These are phyloP conservation scores for Drosophila sturtevanti DNA, from an alignment of 1,140 invertebrate species.

Conservation along the genomic window DNA sequence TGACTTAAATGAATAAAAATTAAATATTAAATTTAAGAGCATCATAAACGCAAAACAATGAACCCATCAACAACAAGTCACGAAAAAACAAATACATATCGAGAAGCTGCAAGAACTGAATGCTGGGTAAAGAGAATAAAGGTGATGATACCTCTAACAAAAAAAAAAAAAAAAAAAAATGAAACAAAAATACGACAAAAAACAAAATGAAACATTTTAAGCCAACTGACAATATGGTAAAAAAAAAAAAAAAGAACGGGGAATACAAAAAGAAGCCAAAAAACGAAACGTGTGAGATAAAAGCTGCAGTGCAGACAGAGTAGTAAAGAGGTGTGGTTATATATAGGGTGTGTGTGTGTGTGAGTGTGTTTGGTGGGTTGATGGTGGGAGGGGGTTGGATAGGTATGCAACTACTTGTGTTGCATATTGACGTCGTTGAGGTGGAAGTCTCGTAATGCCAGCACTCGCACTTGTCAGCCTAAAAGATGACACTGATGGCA, in stretches of 20 bases:
- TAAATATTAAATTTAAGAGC: conserved; percentile 77
- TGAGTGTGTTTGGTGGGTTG: background rate
- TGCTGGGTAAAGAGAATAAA: conserved; percentile 15
- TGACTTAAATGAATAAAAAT: conserved; percentile 63
- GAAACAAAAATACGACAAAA: too few species aligned
- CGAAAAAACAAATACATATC: background rate
- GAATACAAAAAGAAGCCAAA: conserved; percentile 19
- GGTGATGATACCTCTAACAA: conserved; percentile 42
- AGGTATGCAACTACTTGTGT: background rate
- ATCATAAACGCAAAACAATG: conserved; percentile 66
- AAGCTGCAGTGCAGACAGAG: conserved; percentile 3
- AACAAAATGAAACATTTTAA: conserved; percentile 28
- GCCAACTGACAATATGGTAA: conserved; percentile 63
- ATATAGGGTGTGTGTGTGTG: background rate
- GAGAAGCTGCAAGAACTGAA: background rate
- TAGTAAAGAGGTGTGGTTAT: too few species aligned
- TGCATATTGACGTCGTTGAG: conserved; percentile 44
- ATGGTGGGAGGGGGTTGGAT: background rate
- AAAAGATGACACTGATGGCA: conserved; percentile 76
- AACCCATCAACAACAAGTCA: conserved; percentile 35
- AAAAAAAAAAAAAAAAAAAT: conserved; percentile 10
- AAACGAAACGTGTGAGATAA: conserved; percentile 35
- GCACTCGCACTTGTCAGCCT: conserved; percentile 75
- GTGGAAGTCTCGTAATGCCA: conserved; percentile 71
- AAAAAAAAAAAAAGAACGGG: conserved; percentile 39